phyloP scores from a whole-genome alignment of 2,113 vertebrate species.

The Tichodroma muraria region DNA sequence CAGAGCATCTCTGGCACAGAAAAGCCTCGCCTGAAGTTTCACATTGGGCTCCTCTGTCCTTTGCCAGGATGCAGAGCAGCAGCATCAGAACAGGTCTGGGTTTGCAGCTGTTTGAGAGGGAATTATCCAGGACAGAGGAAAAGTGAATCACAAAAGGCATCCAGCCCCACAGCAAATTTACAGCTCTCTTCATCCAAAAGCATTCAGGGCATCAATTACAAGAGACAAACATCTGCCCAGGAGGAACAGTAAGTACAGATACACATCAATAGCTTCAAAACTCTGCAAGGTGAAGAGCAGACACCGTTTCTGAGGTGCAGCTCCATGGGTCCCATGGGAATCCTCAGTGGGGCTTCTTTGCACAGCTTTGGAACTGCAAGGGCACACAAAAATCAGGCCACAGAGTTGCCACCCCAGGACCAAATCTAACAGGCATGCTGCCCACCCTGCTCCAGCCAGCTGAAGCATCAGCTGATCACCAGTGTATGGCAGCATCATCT shows the following conservation, averaged over 20 bases:
- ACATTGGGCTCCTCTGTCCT: neutral
- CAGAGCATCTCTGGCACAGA: neutral
- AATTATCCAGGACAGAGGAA: neutral
- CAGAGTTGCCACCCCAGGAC: neutral
- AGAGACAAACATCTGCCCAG: neutral
- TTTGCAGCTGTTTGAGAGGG: neutral
- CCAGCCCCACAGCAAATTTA: neutral
- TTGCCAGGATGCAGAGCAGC: neutral
- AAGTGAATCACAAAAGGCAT: neutral
- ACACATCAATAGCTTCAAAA: neutral
- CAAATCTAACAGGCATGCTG: neutral
- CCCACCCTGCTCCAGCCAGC: neutral
- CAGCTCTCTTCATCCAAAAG: neutral
- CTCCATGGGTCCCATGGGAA: neutral
- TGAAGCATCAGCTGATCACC: neutral
- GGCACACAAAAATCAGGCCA: neutral
- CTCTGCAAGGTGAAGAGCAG: neutral
- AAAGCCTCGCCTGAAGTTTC: neutral
- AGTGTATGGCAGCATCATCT: neutral
- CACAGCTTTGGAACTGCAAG: neutral
- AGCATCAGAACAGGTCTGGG: neutral
- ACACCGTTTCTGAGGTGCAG: neutral
- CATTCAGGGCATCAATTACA: neutral
- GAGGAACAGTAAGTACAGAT: neutral
- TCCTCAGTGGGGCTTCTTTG: neutral